Evolutionary conservation across 2,797 vertebrate genomes (phyloP), one percentile per base, ranked within the genome.

Genomic region (Tragopan temminckii): DNA sequence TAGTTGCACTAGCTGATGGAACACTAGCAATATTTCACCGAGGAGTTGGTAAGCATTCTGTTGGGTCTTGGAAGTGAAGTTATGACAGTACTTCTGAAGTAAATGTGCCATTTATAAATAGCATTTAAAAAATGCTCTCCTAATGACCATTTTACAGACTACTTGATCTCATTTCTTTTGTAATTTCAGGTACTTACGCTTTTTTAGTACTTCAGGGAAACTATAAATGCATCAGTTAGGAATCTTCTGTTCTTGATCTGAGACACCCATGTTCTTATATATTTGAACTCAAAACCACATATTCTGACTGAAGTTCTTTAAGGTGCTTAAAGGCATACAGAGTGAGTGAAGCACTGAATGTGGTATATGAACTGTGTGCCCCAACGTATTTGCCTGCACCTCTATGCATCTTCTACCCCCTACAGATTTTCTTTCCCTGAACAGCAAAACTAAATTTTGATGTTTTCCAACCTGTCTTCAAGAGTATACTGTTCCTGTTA

Each of bases 21-120:
- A 99, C 99, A 0, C 95, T 99, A 40, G 99, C 99, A 8, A 99
- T 99, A 96, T 99, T 99, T 97, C 99, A 99, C 97, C 98, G 99
- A 97, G 99, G 98, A 96, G 97, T 98, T 46, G 99, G 99, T 99
- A 97, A 98, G 98, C 29, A 21, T 79, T 52, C 50, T 59, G 3
- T 31, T 18, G 20, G 24, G 33, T 42, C 48, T 77, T 89, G 57
- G 53, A 79, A 12, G 35, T 29, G 82, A 53, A 25, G 10, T 19
- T 53, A 46, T 35, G 52, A 17, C 14, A 48, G 10, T 17, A 8
- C 25, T 72, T 42, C 38, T 63, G 72, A 36, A 52, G 68, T 24
- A 71, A 80, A 64, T 33, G 16, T 85, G 36, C 55, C 3, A 5
- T 59, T 82, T 80, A 6, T 27, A 45, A 75, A 21, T 20, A 29